Evolutionary conservation across 2,113 vertebrate genomes (phyloP), one percentile per base, ranked within the genome.

Genomic region (Nyctibius bracteatus): DNA sequence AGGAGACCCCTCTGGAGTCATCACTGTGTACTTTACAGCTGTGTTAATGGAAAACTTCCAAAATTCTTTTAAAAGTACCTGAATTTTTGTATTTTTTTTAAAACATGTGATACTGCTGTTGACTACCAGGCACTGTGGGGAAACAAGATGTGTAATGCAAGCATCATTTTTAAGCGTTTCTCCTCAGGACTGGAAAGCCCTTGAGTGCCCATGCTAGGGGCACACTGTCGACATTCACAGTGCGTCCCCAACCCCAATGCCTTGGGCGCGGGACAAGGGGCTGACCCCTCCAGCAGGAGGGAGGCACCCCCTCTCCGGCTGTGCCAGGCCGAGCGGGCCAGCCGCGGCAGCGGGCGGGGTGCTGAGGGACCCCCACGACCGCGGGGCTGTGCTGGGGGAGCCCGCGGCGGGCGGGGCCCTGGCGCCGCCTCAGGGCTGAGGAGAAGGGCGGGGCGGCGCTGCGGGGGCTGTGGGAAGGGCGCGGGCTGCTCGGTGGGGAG

Each of bases 401-500:
- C 54, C n/a, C 0, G 5, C 4, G 59, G 20, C 14, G 6, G 46
- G 30, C 25, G 1, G 20, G 55, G 35, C 21, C 17, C 25, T 6
- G 35, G 62, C 9, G 1, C 19, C 7, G 33, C 39, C 61, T 37
- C 46, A 8, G 67, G 0, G 12, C 54, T 39, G 22, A 43, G 62
- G 49, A 27, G n/a, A 37, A 14, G n/a, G 4, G 16, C 15, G 1
- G 33, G 33, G 5, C 61, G 4, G 11, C 2, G 4, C 57, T 39
- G 52, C 9, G 24, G 62, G 24, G 65, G 2, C 55, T 20, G 49
- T 10, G 49, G 31, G 41, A 30, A n/a, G 21, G 57, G 31, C 9
- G 4, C 4, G 0, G 7, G 9, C 14, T 0, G 4, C 37, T 10
- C 0, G 1, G 31, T 0, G 6, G 11, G 68, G 52, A 27, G 52